phyloP scores from a whole-genome alignment of 2,888 invertebrate genomes.

The Zaprionus obscuricornis region DNA sequence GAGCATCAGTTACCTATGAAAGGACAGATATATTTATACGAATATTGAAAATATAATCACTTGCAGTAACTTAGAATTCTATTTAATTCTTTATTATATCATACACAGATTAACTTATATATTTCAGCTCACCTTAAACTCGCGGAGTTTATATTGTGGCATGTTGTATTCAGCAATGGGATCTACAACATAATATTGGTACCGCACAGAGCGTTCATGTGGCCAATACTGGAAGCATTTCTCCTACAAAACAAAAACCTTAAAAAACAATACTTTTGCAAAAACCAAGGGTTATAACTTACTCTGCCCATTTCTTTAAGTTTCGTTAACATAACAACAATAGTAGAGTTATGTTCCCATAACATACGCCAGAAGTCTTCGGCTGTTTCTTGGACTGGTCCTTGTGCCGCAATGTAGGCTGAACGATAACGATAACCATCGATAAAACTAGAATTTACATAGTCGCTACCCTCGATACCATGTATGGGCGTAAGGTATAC shows the following conservation, averaged over 20 bases:
- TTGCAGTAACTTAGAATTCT: not conserved
- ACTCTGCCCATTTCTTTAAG: constrained; percentile 98
- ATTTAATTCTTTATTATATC: not conserved
- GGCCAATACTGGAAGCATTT: constrained; percentile 99
- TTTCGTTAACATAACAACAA: constrained; percentile 99
- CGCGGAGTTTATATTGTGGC: constrained; percentile 99
- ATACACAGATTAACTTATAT: not conserved
- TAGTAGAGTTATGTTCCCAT: constrained; percentile 99
- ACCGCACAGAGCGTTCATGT: constrained; percentile 97
- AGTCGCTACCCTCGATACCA: constrained; percentile 97
- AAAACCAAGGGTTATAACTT: constrained; percentile 84
- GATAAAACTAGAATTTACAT: constrained; percentile 99
- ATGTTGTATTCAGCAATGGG: constrained; percentile 99
- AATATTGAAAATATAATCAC: too few species aligned
- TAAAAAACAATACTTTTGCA: too few species aligned
- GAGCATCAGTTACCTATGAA: constrained; percentile 93
- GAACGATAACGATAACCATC: constrained; percentile 97
- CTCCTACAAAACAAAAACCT: constrained; percentile 87
- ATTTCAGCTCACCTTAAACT: constrained; percentile 90
- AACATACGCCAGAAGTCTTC: constrained; percentile 99
- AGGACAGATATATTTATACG: not conserved
- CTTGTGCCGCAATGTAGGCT: constrained; percentile 99
- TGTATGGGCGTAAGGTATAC: constrained; percentile 96
- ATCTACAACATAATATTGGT: constrained; percentile 99
- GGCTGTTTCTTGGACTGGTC: constrained; percentile 97